phyloP scores from a whole-genome alignment of 2,797 vertebrate genomes.

The Melanotaenia pygmaea region DNA sequence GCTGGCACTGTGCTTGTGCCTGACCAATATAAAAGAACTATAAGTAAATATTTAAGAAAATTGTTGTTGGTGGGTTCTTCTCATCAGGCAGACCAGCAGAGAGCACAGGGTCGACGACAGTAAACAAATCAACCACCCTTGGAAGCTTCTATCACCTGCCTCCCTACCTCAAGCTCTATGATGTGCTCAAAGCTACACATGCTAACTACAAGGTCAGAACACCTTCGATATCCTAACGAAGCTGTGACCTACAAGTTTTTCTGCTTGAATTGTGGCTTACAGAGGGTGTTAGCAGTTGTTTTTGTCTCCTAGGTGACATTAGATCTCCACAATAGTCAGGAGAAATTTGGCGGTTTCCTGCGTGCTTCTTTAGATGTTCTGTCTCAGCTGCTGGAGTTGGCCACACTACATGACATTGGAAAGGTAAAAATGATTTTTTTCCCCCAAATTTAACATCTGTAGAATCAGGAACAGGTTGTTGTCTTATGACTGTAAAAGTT shows the following conservation, averaged over 20 bases:
- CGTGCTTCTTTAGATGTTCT: slow-evolving; percentile 92
- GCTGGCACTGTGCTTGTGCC: too few species aligned
- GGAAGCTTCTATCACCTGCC: slow-evolving; percentile 97
- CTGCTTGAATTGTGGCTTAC: neutral
- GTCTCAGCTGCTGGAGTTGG: slow-evolving; percentile 94
- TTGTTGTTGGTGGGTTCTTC: neutral
- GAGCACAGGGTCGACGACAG: slow-evolving; percentile 80
- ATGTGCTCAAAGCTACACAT: slow-evolving; percentile 97
- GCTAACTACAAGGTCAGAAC: slow-evolving; percentile 93
- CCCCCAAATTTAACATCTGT: neutral
- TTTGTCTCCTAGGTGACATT: slow-evolving; percentile 87
- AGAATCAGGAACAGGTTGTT: neutral
- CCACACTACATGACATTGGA: slow-evolving; percentile 94
- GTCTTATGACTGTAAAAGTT: too few species aligned
- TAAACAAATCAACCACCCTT: slow-evolving; percentile 91
- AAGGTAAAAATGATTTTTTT: slow-evolving; percentile 82
- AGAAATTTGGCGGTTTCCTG: slow-evolving; percentile 95
- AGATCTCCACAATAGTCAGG: slow-evolving; percentile 92
- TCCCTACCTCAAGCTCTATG: slow-evolving; percentile 94
- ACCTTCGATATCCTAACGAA: accelerated
- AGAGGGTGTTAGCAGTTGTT: neutral
- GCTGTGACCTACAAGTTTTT: neutral
- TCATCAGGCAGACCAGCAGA: slow-evolving; percentile 89
- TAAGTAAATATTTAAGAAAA: neutral
- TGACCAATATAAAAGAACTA: too few species aligned